Evolutionary conservation across 2,797 vertebrate genomes (phyloP), one percentile per base, ranked within the genome.

Genomic region (Borostomias antarcticus): DNA sequence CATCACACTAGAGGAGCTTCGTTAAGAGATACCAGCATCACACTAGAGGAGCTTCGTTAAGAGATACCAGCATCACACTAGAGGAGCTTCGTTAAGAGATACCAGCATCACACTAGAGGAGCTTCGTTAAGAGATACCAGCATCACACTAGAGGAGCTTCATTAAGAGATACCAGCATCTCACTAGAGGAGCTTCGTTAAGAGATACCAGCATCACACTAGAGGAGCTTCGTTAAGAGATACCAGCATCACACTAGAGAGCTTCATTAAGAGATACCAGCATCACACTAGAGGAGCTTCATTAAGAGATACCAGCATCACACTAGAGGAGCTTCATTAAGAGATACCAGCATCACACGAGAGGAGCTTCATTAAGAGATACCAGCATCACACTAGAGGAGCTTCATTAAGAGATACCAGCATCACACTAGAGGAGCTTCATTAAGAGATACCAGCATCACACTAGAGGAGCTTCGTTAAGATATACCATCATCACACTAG

Each of bases 1-100:
- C n/a, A n/a, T n/a, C n/a, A n/a, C 56, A 64, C 64, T 64, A 58
- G 25, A 56, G 26, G n/a, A 37, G 56, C 37, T 66, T 66, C 32
- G 23, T 62, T 62, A 62, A 21, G 19, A 19, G 51, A 62, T 65
- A 52, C 53, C 28, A 66, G 29, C n/a, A n/a, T n/a, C n/a, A n/a
- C 56, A 64, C 64, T 64, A 58, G 25, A 56, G 26, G n/a, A 37
- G 56, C 37, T 66, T 66, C 32, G 23, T 62, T 62, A 62, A 21
- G 19, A 19, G 51, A 62, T 65, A 52, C 53, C 28, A 66, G 29
- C n/a, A n/a, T n/a, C n/a, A n/a, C 56, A 64, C 64, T 64, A 58
- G 25, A 56, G 26, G n/a, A 37, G 56, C 37, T 66, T 66, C 32
- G 23, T 62, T 62, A 62, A 21, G 19, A 19, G 51, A 62, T 65